Evolutionary conservation across 2,797 vertebrate genomes (phyloP).

Genomic region (Podarcis lilfordi): DNA sequence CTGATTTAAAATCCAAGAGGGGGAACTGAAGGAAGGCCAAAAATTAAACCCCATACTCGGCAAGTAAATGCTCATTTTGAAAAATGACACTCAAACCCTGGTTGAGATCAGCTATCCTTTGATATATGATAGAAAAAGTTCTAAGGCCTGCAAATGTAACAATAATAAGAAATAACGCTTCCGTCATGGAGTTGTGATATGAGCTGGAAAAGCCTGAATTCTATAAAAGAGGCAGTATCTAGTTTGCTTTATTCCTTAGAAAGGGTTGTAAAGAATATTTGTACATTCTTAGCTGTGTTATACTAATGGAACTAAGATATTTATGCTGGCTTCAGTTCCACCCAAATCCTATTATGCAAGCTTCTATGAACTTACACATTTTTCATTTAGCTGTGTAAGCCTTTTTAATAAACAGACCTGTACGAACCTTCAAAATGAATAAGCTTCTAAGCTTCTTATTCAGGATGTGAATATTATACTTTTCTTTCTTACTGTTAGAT

Average conservation of each 20-base stretch:
- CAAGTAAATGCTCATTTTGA: not conserved
- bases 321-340: constrained; percentile 28
- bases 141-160: not conserved
- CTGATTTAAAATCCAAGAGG: not conserved
- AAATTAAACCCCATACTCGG: not conserved
- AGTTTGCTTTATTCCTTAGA: constrained; percentile 10
- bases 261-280: constrained; percentile 20
- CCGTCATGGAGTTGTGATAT: not conserved
- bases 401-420: constrained; percentile 35
- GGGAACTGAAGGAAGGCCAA: not conserved
- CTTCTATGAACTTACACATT: constrained; percentile 9
- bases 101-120: not conserved
- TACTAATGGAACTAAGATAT: constrained; percentile 9
- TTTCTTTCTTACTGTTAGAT: constrained; percentile 14
- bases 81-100: not conserved
- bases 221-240: not conserved
- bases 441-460: constrained; percentile 16
- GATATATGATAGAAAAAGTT: not conserved
- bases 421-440: constrained; percentile 21
- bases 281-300: constrained; percentile 3
- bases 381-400: constrained; percentile 34
- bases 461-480: not conserved
- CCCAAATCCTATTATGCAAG: constrained; percentile 36
- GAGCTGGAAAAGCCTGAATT: not conserved
- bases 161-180: not conserved